These are phyloP conservation scores for Hydrozoanthus tunicans DNA, from an alignment of 64 coral and sea anemone genomes.

Conservation along the genomic window DNA sequence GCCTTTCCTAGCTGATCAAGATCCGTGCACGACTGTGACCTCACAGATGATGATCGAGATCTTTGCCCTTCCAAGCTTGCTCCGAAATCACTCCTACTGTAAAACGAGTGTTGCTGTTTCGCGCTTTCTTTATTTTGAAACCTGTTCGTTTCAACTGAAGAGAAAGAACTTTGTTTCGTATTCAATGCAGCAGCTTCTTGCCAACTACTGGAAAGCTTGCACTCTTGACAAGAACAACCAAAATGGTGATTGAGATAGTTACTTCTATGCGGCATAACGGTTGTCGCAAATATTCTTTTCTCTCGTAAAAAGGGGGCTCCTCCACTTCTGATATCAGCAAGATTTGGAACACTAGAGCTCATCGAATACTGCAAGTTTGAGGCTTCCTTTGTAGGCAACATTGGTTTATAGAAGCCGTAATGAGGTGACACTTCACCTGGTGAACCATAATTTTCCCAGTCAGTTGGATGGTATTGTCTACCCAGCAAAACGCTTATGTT, in stretches of 20 bases:
- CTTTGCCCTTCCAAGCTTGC: neutral
- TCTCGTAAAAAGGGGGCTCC: neutral
- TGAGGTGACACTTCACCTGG: neutral
- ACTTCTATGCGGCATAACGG: neutral
- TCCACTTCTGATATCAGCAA: neutral
- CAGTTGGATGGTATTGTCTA: neutral
- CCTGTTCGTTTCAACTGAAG: neutral
- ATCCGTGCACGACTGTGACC: conserved; percentile 17
- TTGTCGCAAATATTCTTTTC: no score
- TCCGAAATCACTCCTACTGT: neutral
- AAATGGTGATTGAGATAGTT: neutral
- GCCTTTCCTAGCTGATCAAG: conserved; percentile 23
- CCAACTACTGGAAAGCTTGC: conserved; percentile 3
- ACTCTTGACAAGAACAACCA: neutral
- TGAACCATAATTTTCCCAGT: neutral
- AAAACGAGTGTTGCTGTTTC: neutral
- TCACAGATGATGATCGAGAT: conserved; percentile 20
- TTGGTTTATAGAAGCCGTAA: neutral
- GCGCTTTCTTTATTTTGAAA: neutral
- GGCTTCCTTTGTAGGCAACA: neutral
- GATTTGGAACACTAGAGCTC: conserved; percentile 50
- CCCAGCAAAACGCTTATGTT: neutral
- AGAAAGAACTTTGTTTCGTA: neutral
- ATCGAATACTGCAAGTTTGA: neutral
- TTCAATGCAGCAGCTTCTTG: neutral